Base-by-base conservation (phyloP, 2,888 invertebrate genomes). In the Stenotaenia linearis region DNA sequence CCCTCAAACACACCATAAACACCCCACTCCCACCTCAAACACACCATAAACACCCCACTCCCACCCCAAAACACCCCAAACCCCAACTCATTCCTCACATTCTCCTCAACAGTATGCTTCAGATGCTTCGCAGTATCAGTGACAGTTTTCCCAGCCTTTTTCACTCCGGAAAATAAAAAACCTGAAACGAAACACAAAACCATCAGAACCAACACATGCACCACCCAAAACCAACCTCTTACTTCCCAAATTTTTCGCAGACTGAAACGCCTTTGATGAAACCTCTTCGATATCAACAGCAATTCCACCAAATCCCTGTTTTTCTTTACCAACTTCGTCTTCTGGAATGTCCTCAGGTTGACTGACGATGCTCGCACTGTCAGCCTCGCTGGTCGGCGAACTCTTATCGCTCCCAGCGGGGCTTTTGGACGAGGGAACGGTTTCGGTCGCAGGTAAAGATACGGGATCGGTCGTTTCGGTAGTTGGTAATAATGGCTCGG, bases 31-130 rank as follows among this genome's bases (percentile, higher is more conserved):
- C n/a, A n/a, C n/a, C n/a, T n/a, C n/a, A n/a, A n/a, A n/a, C n/a
- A n/a, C n/a, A n/a, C n/a, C n/a, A n/a, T n/a, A n/a, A n/a, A n/a
- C n/a, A n/a, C n/a, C n/a, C n/a, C n/a, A n/a, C n/a, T n/a, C n/a
- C n/a, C n/a, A n/a, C n/a, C n/a, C n/a, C n/a, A n/a, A n/a, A n/a
- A n/a, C n/a, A n/a, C n/a, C n/a, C n/a, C n/a, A n/a, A n/a, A n/a
- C n/a, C n/a, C n/a, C n/a, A n/a, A n/a, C n/a, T n/a, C n/a, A n/a
- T n/a, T n/a, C n/a, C 93, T 92, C 88, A 96, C 95, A 88, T 95
- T 97, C 89, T 97, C 96, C 88, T 96, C 97, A 83, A 97, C 96
- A 84, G 95, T 94, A 88, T 96, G 95, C 90, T 97, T 97, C 85
- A 97, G 93, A 89, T 96, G 96, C 83, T 91, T 94, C 83, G 94